These are phyloP conservation scores for Hemistola chrysoprasaria DNA, from an alignment of 2,888 invertebrate species.

Conservation along the genomic window DNA sequence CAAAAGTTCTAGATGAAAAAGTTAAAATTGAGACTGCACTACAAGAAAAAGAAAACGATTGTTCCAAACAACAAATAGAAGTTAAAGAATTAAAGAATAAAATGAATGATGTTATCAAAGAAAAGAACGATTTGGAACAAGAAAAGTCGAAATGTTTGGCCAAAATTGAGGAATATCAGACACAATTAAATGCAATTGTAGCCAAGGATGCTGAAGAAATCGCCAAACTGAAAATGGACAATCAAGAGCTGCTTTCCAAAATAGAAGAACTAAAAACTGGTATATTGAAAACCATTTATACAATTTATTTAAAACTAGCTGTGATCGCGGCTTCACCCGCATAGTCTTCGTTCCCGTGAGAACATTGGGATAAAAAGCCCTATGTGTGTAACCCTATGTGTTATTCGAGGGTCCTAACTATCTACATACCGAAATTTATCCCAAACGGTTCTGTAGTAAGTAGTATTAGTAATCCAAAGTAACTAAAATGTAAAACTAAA, in stretches of 20 bases:
- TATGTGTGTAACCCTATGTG: no score
- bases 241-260: slow-evolving; percentile 28
- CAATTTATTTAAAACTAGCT: no score
- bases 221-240: slow-evolving; percentile 30
- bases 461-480: no score
- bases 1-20: slow-evolving; percentile 29
- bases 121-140: slow-evolving; percentile 30
- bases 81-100: slow-evolving; percentile 32
- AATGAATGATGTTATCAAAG: slow-evolving; percentile 41
- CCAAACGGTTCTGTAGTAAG: no score
- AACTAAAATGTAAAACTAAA: no score
- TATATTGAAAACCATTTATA: no score
- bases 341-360: no score
- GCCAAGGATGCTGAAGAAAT: slow-evolving; percentile 15
- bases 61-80: slow-evolving; percentile 38
- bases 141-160: slow-evolving; percentile 25
- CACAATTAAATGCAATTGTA: slow-evolving; percentile 17
- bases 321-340: no score
- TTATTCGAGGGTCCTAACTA: no score
- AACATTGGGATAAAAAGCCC: no score
- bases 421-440: no score
- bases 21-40: slow-evolving; percentile 35
- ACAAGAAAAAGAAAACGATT: slow-evolving; percentile 38
- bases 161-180: slow-evolving; percentile 22
- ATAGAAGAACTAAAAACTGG: slow-evolving; percentile 48